phyloP scores from a whole-genome alignment of 2,797 vertebrate genomes.

The Micropoecilia bifurca region DNA sequence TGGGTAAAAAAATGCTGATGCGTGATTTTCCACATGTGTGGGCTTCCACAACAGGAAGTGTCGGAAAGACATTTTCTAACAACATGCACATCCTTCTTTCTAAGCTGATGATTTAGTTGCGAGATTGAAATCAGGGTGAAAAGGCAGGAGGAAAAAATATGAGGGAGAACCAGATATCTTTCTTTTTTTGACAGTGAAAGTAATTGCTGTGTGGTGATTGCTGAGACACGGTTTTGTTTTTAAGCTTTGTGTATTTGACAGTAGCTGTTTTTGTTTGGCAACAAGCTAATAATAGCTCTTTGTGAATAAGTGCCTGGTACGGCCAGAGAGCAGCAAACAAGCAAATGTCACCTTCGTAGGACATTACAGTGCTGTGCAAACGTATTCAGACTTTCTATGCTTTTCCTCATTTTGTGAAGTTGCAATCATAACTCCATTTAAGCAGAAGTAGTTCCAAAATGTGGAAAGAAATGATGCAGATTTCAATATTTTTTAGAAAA shows the following conservation, averaged over 20 bases:
- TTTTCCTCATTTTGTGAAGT: neutral
- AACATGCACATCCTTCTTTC: constrained; percentile 58
- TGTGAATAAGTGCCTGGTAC: constrained; percentile 77
- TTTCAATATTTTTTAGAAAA: neutral
- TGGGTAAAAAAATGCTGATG: constrained; percentile 28
- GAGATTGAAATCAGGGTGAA: constrained; percentile 34
- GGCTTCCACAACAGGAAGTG: constrained; percentile 28
- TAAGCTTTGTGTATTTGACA: constrained; percentile 10
- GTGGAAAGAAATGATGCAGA: neutral
- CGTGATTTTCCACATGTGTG: constrained; percentile 11
- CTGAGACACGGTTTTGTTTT: constrained; percentile 18
- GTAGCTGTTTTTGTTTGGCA: constrained; percentile 27
- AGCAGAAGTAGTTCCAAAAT: neutral
- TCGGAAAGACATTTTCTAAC: constrained; percentile 33
- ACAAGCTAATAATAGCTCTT: constrained; percentile 71
- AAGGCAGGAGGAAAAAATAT: constrained; percentile 13
- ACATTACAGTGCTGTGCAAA: neutral
- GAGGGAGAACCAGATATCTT: constrained; percentile 5
- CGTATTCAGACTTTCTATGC: neutral
- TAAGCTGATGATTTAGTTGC: constrained; percentile 36
- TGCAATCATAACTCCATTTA: neutral
- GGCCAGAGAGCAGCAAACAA: constrained; percentile 18
- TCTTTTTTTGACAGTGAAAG: neutral
- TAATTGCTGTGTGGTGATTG: constrained; percentile 5
- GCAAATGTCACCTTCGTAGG: neutral